Conservation (phyloP, 2,113 vertebrate species). For the Platysteira castanea region DNA sequence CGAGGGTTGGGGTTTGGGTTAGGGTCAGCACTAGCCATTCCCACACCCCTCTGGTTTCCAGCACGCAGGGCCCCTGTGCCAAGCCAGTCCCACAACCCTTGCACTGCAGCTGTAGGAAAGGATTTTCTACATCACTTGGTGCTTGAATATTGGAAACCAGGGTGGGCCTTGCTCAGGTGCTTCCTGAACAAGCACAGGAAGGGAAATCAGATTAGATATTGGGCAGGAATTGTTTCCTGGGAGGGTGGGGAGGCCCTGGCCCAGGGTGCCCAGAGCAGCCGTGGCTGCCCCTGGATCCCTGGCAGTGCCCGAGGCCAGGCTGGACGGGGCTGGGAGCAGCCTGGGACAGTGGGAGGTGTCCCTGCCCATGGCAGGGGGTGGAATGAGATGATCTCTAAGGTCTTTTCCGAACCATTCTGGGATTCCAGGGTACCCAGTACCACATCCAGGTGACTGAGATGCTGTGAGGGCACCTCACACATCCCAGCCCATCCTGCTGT, state of each 20-base stretch:
- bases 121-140: neutral
- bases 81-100: neutral
- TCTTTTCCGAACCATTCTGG: neutral
- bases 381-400: too few species aligned
- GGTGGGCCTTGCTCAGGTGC: neutral
- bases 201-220: neutral
- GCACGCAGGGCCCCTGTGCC: neutral
- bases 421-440: neutral
- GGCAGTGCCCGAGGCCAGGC: too few species aligned
- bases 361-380: too few species aligned
- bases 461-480: neutral
- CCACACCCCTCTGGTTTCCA: neutral
- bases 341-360: too few species aligned
- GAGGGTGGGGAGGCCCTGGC: too few species aligned
- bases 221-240: rapidly evolving
- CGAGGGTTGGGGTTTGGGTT: neutral
- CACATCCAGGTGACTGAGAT: rapidly evolving
- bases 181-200: neutral
- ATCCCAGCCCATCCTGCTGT: neutral
- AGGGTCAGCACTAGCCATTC: neutral
- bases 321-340: too few species aligned
- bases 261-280: too few species aligned
- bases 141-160: rapidly evolving
- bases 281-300: too few species aligned
- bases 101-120: neutral